Conservation (phyloP, 2,113 vertebrate species). For the Tinamus guttatus region DNA sequence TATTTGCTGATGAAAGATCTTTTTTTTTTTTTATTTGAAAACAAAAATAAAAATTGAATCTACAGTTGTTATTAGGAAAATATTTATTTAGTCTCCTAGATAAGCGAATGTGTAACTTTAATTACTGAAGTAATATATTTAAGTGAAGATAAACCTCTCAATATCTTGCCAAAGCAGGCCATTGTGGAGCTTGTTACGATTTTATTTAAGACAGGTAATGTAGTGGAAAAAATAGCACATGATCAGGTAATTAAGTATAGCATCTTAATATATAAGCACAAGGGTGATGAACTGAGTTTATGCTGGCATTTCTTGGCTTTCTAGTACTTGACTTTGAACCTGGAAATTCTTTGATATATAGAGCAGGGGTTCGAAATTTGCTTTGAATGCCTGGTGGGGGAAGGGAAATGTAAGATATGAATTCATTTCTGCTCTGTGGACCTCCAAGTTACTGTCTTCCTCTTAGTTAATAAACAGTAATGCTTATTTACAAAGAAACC, state of each 20-base stretch:
- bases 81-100: neutral
- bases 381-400: neutral
- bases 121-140: neutral
- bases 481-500: neutral
- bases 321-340: constrained; percentile 31
- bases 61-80: neutral
- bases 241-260: constrained; percentile 17
- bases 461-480: neutral
- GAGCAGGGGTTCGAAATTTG: neutral
- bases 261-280: neutral
- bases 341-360: constrained; percentile 23
- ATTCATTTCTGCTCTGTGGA: neutral
- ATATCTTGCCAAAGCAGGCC: neutral
- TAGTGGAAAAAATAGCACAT: neutral
- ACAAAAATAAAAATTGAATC: neutral
- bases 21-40: neutral
- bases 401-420: neutral
- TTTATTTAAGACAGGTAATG: constrained; percentile 23
- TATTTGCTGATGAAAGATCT: neutral
- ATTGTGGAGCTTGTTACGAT: neutral
- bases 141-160: neutral
- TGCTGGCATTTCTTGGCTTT: constrained; percentile 24
- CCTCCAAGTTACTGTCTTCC: neutral
- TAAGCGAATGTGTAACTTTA: neutral
- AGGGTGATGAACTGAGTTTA: constrained; percentile 2